Evolutionary conservation across 2,888 invertebrate genomes (phyloP), one percentile per base, ranked within the genome.

Genomic region (Tortricodes alternella): DNA sequence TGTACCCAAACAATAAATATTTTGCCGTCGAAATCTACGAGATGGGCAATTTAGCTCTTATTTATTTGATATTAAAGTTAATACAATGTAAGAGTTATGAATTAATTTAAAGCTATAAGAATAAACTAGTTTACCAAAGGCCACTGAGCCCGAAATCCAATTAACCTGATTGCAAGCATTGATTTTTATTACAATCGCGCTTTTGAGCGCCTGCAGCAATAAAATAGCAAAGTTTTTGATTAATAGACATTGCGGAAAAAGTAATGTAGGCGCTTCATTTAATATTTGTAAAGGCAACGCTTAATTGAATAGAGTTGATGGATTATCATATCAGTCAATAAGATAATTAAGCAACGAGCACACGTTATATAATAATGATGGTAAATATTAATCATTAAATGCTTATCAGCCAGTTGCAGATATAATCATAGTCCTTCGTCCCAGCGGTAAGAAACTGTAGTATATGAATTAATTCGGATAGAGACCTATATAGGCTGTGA

Each of bases 121-220:
- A 11, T 8, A 53, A 55, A 21, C 48, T 27, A 41, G 27, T 27
- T 49, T 49, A 34, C 41, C 21, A 19, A 19, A 23, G 53, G 21
- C 27, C 41, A 35, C 16, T 29, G 55, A 55, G 13, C 48, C 35
- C n/a, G 39, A 27, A 24, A 29, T 38, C 43, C 48, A 55, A 55
- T 55, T 55, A 55, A 48, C 48, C 48, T 55, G 55, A 55, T 35
- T 49, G 27, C 41, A 27, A 18, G 29, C 48, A 55, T 55, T 55
- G 48, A 55, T 55, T 55, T 43, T 55, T 43, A 43, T 43, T 44
- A 41, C 41, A 29, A n/a, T 1, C n/a, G n/a, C 13, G 38, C 53
- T 21, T 53, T 53, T 32, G 38, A 49, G 35, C 55, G 48, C 43
- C 55, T 49, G 55, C 35, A 9, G 19, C 29, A 39, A 43, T 41